Evolutionary conservation across 1,140 invertebrate species (phyloP).

Genomic region (Parasteatoda tepidariorum): DNA sequence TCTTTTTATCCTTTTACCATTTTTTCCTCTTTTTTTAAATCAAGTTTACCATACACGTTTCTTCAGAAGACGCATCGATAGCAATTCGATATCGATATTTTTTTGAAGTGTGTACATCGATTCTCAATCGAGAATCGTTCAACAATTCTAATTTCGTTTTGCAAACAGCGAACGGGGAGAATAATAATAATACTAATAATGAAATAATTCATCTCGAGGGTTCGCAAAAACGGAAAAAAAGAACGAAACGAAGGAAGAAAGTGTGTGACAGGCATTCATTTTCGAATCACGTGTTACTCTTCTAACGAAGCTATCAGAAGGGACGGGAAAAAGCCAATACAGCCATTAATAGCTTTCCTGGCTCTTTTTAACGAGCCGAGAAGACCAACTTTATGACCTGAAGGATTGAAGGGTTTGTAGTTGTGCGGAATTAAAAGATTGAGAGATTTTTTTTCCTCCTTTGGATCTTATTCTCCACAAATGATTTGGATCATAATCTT

Average conservation of each 20-base stretch:
- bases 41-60: not conserved
- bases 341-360: conserved; percentile 21
- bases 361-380: not conserved
- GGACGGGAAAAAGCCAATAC: conserved; percentile 3
- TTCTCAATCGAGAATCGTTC: conserved; percentile 17
- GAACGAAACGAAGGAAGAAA: not conserved
- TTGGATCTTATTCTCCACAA: too few relatives aligned
- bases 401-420: not conserved
- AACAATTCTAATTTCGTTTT: conserved; percentile 29
- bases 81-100: conserved; percentile 36
- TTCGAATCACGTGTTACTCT: conserved; percentile 6
- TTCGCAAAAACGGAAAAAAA: not conserved
- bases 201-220: not conserved
- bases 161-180: conserved; percentile 2
- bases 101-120: not conserved
- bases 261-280: conserved; percentile 3
- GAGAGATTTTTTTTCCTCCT: not conserved
- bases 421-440: conserved; percentile 15
- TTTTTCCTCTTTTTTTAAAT: too few relatives aligned
- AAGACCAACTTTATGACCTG: conserved; percentile 11
- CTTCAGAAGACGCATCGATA: conserved; percentile 1
- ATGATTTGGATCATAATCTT: not conserved
- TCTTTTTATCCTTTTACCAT: too few relatives aligned
- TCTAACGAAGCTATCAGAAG: conserved; percentile 13
- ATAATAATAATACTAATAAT: conserved; percentile 3